Evolutionary conservation across 2,113 vertebrate genomes (phyloP).

Genomic region (Diadophis punctatus): DNA sequence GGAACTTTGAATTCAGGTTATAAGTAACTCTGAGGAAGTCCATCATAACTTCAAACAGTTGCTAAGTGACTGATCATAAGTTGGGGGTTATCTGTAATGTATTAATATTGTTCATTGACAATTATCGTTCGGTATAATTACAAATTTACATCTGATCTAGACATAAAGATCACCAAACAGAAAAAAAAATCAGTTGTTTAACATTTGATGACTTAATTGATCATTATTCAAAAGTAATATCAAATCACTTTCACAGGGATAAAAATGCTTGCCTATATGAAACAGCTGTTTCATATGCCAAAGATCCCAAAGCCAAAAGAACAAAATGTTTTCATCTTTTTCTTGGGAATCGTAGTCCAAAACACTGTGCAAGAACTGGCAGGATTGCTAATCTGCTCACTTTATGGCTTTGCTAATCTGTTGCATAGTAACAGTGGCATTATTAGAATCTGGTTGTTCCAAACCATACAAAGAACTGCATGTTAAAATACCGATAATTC

Average conservation of each 20-base stretch:
- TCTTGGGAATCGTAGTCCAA: constrained; percentile 28
- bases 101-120: background rate
- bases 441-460: constrained; percentile 44
- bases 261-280: constrained; percentile 46
- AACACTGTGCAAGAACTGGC: constrained; percentile 33
- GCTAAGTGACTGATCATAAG: background rate
- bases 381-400: constrained; percentile 35
- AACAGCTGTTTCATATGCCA: constrained; percentile 49
- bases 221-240: background rate
- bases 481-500: constrained; percentile 35
- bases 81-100: background rate
- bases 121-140: background rate
- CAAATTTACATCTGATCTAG: background rate
- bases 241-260: background rate
- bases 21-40: background rate
- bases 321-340: constrained; percentile 50
- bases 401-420: constrained; percentile 54
- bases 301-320: constrained; percentile 48
- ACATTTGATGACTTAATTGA: background rate
- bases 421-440: constrained; percentile 40
- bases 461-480: constrained; percentile 43
- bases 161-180: background rate
- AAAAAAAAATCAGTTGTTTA: background rate
- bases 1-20: background rate
- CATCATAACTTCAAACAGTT: background rate